A percentile compares a stretch with the other conserved stretches of the same genome.
Conservation (phyloP, 64 coral and sea anemone species). For the Cladopsammia gracilis region DNA sequence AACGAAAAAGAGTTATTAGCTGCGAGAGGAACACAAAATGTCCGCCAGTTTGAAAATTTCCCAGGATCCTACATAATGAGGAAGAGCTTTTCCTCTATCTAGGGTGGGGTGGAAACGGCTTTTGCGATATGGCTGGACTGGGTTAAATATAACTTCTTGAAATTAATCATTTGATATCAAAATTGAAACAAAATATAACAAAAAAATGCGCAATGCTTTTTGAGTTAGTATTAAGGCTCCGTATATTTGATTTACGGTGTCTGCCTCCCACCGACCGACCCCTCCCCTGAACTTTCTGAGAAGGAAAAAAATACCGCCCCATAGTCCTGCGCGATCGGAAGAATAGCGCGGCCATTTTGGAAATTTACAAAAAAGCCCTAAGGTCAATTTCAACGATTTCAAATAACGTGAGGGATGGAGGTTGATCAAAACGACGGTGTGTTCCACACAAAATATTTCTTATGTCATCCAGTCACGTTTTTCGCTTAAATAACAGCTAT, state of each 20-base stretch:
- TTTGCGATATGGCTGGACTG: too few relatives aligned
- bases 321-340: conserved; percentile 67
- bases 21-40: conserved; percentile 5
- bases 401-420: conserved; percentile 24
- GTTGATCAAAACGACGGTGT: conserved; percentile 18
- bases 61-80: conserved; percentile 43
- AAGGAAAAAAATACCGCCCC: conserved; percentile 37
- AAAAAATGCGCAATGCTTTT: too few relatives aligned
- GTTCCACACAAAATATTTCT: not conserved
- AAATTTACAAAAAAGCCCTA: conserved; percentile 27
- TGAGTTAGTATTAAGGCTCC: not conserved
- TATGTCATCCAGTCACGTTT: not conserved
- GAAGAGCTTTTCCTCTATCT: not conserved
- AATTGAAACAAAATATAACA: too few relatives aligned
- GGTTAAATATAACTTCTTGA: not conserved
- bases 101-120: not conserved
- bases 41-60: conserved; percentile 48
- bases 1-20: not conserved
- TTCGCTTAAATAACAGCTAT: not conserved
- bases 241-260: not conserved
- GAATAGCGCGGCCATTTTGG: conserved; percentile 91
- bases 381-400: conserved; percentile 18
- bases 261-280: not conserved
- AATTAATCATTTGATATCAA: not conserved
- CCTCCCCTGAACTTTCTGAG: not conserved